Percentiles rank a stretch among this genome's conserved stretches.
These are phyloP conservation scores for Tolypeutes matacus DNA, from an alignment of 2,797 vertebrate species.

Conservation along the genomic window DNA sequence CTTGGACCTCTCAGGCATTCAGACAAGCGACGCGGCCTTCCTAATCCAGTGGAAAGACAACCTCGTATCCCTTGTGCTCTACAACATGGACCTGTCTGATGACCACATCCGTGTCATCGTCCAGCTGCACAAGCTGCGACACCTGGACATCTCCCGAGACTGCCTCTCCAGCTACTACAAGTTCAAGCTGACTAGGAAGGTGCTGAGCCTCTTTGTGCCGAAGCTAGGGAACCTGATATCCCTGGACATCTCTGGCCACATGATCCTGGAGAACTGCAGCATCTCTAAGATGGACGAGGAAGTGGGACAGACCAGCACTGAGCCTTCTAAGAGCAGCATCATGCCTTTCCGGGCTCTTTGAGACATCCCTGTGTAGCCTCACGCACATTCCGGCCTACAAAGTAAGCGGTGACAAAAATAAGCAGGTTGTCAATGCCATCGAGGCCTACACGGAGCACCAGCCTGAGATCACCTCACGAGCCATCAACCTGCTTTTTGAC, in stretches of 20 bases:
- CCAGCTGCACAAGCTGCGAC: slow-evolving; percentile 95
- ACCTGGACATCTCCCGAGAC: slow-evolving; percentile 96
- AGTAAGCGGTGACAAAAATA: slow-evolving; percentile 97
- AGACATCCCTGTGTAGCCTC: slow-evolving; percentile 96
- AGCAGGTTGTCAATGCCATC: slow-evolving; percentile 97
- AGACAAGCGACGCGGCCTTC: slow-evolving; percentile 93
- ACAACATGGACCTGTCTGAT: slow-evolving; percentile 97
- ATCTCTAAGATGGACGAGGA: slow-evolving; percentile 95
- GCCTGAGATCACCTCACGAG: slow-evolving; percentile 95
- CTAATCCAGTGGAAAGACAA: slow-evolving; percentile 96
- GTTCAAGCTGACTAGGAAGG: slow-evolving; percentile 95
- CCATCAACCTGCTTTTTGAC: slow-evolving; percentile 98
- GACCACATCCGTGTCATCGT: slow-evolving; percentile 94
- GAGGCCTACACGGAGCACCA: slow-evolving; percentile 97
- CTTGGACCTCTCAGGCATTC: slow-evolving; percentile 95
- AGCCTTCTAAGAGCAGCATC: slow-evolving; percentile 98
- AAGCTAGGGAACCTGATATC: slow-evolving; percentile 94
- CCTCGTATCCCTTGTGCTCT: slow-evolving; percentile 96
- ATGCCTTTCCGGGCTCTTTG: slow-evolving; percentile 96
- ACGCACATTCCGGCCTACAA: slow-evolving; percentile 97
- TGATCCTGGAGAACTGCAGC: slow-evolving; percentile 97
- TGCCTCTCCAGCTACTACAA: slow-evolving; percentile 93
- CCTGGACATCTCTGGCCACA: slow-evolving; percentile 97
- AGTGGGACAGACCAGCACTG: slow-evolving; percentile 94
- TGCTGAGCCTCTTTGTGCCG: slow-evolving; percentile 94